These are phyloP conservation scores for Nycteola revayana DNA, from an alignment of 2,888 invertebrate species.

Conservation along the genomic window DNA sequence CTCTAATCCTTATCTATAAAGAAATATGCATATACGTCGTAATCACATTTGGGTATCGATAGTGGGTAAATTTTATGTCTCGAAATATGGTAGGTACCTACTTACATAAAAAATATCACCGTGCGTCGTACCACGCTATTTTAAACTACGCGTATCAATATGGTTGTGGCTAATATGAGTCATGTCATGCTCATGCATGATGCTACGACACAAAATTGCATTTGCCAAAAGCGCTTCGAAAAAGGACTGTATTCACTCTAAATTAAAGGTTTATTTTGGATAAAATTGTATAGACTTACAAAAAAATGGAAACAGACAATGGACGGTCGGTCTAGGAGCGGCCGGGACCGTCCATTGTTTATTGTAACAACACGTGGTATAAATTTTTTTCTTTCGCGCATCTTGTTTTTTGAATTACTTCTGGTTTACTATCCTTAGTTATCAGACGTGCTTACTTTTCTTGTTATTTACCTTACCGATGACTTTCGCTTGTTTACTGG, in stretches of 20 bases:
- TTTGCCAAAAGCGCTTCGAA: slow-evolving; percentile 13
- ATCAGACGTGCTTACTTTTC: slow-evolving; percentile 7
- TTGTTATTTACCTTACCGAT: neutral
- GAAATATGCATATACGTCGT: slow-evolving; percentile 14
- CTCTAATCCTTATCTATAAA: slow-evolving; percentile 15
- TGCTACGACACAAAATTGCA: slow-evolving; percentile 11
- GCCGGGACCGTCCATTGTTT: slow-evolving; percentile 13
- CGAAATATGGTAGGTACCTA: slow-evolving; percentile 13
- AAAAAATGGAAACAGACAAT: slow-evolving; percentile 13
- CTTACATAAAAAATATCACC: slow-evolving; percentile 13
- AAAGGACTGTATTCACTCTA: slow-evolving; percentile 14
- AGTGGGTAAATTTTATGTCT: slow-evolving; percentile 13
- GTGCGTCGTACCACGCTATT: slow-evolving; percentile 12
- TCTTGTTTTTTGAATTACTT: slow-evolving; percentile 16
- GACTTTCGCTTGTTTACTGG: too few species aligned
- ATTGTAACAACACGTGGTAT: slow-evolving; percentile 14
- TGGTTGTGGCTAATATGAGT: slow-evolving; percentile 10
- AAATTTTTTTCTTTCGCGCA: slow-evolving; percentile 9
- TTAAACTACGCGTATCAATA: slow-evolving; percentile 11
- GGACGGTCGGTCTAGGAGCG: slow-evolving; percentile 15
- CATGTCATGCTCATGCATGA: slow-evolving; percentile 10
- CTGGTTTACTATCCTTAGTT: slow-evolving; percentile 13
- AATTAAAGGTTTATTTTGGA: slow-evolving; percentile 13
- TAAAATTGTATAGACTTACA: slow-evolving; percentile 13
- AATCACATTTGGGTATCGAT: slow-evolving; percentile 13